Evolutionary conservation across 2,113 vertebrate species (phyloP).

Genomic region (Jacana jacana): DNA sequence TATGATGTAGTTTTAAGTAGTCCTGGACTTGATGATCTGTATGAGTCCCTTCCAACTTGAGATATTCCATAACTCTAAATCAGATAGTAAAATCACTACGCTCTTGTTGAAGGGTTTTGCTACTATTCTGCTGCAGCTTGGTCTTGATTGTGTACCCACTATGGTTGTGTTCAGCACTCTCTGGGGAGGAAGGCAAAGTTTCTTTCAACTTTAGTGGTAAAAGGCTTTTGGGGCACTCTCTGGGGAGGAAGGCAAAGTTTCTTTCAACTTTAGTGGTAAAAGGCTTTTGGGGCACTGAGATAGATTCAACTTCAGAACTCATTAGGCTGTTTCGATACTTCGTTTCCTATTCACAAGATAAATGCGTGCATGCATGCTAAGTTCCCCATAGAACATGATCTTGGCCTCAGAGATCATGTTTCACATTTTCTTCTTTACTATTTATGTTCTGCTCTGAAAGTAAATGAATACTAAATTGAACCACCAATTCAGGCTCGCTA

Average conservation of each 20-base stretch:
- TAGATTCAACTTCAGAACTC: not conserved
- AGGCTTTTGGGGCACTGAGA: not conserved
- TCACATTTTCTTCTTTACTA: constrained; percentile 30
- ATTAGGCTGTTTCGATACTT: not conserved
- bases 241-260: not conserved
- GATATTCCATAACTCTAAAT: not conserved
- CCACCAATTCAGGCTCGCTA: constrained; percentile 41
- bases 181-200: not conserved
- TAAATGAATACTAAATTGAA: constrained; percentile 65
- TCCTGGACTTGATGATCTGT: not conserved
- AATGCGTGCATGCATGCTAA: not conserved
- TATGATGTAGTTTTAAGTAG: not conserved
- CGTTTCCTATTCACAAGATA: not conserved
- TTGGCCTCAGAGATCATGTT: not conserved
- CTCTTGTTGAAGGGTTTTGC: not conserved
- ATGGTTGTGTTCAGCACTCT: not conserved
- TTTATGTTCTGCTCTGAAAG: constrained; percentile 54
- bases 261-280: not conserved
- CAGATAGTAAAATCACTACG: not conserved
- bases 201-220: not conserved
- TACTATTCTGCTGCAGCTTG: rapidly evolving
- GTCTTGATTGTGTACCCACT: not conserved
- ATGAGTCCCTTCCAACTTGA: not conserved
- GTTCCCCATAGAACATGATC: not conserved
- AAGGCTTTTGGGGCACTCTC: not conserved